Percentiles rank a stretch among this genome's conserved stretches.
phyloP scores from a whole-genome alignment of 2,113 vertebrate species.

The Silurus asotus region DNA sequence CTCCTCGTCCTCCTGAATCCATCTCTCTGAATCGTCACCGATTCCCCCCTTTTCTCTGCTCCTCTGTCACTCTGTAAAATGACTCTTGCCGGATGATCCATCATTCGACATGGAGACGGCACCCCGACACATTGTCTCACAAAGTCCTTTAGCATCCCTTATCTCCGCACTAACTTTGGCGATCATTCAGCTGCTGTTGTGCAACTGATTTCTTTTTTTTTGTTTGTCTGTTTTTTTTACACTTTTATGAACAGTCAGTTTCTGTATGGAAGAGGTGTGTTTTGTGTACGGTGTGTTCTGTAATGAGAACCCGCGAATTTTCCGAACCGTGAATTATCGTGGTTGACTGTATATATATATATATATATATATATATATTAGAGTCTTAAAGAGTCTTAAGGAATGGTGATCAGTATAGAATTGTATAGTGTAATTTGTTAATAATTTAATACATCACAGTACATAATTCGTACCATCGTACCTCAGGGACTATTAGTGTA shows the following conservation, averaged over 20 bases:
- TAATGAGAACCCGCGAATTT: too few species aligned
- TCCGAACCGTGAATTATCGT: not conserved
- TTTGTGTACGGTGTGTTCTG: not conserved
- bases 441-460: too few species aligned
- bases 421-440: too few species aligned
- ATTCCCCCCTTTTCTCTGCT: not conserved
- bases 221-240: not conserved
- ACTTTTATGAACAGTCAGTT: not conserved
- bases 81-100: slow-evolving; percentile 20
- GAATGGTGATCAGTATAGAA: too few species aligned
- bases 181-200: not conserved
- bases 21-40: slow-evolving; percentile 9
- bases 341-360: too few species aligned
- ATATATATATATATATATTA: not conserved
- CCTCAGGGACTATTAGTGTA: too few species aligned
- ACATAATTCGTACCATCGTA: too few species aligned
- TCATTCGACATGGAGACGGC: not conserved
- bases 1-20: slow-evolving; percentile 13
- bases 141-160: slow-evolving; percentile 17
- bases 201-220: not conserved
- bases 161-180: not conserved
- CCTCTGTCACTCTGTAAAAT: slow-evolving; percentile 15
- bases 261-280: not conserved
- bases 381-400: too few species aligned
- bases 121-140: slow-evolving; percentile 1